These are phyloP conservation scores for Bilobella aurantiaca DNA, from an alignment of 1,140 invertebrate genomes.

Conservation along the genomic window DNA sequence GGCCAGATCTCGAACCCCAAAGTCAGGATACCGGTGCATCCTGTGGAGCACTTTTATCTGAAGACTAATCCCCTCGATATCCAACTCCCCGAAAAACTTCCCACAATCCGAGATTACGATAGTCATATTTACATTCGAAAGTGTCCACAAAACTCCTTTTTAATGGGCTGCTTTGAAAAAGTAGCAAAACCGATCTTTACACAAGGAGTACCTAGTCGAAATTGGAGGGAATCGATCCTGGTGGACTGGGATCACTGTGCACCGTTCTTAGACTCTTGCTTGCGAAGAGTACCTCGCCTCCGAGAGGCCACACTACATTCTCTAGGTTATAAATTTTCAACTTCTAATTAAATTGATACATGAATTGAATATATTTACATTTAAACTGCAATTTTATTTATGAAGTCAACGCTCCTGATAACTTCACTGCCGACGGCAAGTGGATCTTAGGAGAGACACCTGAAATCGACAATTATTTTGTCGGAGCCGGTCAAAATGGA, in stretches of 20 bases:
- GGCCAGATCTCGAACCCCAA: slow-evolving; percentile 70
- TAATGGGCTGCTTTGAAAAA: slow-evolving; percentile 72
- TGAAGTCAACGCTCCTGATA: slow-evolving; percentile 32
- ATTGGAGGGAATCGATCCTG: slow-evolving; percentile 42
- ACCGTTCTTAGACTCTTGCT: slow-evolving; percentile 19
- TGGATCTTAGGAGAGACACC: slow-evolving; percentile 87
- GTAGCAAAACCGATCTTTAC: slow-evolving; percentile 81
- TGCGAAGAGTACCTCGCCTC: background rate
- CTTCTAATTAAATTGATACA: background rate
- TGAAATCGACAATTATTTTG: slow-evolving; percentile 88
- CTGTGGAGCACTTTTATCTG: slow-evolving; percentile 85
- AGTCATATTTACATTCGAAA: slow-evolving; percentile 74
- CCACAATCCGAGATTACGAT: slow-evolving; percentile 80
- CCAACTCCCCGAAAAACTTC: slow-evolving; percentile 56
- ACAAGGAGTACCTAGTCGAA: slow-evolving; percentile 52
- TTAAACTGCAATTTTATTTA: background rate
- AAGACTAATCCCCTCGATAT: slow-evolving; percentile 67
- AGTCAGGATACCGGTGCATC: slow-evolving; percentile 83
- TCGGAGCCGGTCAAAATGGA: slow-evolving; percentile 68
- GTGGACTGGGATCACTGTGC: slow-evolving; percentile 34
- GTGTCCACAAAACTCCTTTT: slow-evolving; percentile 61
- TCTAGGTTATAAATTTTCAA: background rate
- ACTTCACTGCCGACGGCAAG: slow-evolving; percentile 57
- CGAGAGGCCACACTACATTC: background rate
- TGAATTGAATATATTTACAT: background rate